Base-by-base conservation (phyloP, 2,888 invertebrate species). In the Brassicogethes aeneus region DNA sequence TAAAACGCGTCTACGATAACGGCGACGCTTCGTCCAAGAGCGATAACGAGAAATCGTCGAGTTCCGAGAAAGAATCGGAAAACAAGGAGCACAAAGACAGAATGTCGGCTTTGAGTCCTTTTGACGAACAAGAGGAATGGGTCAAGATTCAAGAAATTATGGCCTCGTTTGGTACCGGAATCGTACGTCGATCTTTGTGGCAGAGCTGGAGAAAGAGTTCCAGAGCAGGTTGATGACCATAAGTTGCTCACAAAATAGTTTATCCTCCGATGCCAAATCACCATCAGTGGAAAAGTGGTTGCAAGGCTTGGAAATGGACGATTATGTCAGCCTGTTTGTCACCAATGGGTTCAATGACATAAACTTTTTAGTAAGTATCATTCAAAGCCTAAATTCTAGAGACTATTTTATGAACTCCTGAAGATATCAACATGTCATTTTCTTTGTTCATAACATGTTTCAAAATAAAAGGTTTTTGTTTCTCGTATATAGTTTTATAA, bases 51-150 rank as follows among this genome's bases (percentile, higher is more conserved):
- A 63, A 55, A 64, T 70, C 57, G 55, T 67, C 57, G 15, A 64
- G 64, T 44, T 64, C 64, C 8, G 66, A 68, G 43, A 65, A 62
- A 44, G 64, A 66, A 52, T 62, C 61, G 33, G 76, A 76, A 15
- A 75, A 75, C 54, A 65, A 69, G 55, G 74, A 66, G 47, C 63
- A 66, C 57, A 65, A 70, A 50, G 71, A 72, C 44, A 69, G 72
- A 16, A 67, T 74, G 47, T 73, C 75, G 40, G 76, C 88, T 53
- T 75, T 92, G 54, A 90, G 89, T 62, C 90, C 91, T 2, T 91
- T 91, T 67, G 90, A 93, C 71, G 92, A 93, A 64, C 82, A 88
- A 70, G 91, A 92, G 70, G 94, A 95, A 71, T 94, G 95, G 90
- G 90, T 90, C 15, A 90, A 93, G 71, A 93, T 95, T 57, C 89